Conservation (phyloP, 2,888 invertebrate species). For the Callimorpha dominula region DNA sequence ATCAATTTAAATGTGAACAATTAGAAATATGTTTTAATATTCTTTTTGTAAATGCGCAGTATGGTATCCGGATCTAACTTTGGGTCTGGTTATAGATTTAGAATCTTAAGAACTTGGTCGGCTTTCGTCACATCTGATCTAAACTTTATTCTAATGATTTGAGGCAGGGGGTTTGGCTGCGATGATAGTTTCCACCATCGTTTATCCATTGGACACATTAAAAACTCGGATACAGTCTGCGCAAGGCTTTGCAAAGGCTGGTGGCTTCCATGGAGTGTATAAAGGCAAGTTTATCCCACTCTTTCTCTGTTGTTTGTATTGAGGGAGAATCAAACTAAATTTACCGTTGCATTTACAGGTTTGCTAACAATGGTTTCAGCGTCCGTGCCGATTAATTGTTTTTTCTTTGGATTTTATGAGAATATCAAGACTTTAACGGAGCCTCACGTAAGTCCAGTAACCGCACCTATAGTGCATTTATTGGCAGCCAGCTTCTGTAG, state of each 20-base stretch:
- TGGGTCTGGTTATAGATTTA: too few relatives aligned
- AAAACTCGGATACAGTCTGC: constrained; percentile 97
- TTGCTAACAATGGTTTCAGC: constrained; percentile 76
- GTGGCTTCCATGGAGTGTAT: constrained; percentile 91
- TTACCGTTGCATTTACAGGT: constrained; percentile 56
- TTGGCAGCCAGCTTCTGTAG: constrained; percentile 92
- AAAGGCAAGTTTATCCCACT: constrained; percentile 60
- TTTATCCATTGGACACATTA: constrained; percentile 98
- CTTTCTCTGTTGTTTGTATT: not conserved
- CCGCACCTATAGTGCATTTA: constrained; percentile 91
- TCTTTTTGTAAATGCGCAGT: too few relatives aligned
- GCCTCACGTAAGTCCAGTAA: constrained; percentile 80
- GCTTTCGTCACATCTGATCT: not conserved
- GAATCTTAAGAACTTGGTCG: not conserved
- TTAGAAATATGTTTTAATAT: too few relatives aligned
- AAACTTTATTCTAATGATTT: not conserved
- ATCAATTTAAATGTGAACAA: too few relatives aligned
- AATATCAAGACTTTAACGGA: constrained; percentile 88
- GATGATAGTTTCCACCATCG: constrained; percentile 30
- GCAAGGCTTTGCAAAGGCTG: constrained; percentile 94
- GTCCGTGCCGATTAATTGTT: constrained; percentile 75
- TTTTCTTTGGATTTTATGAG: constrained; percentile 97
- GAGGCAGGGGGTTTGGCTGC: constrained; percentile 11
- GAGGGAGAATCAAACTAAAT: not conserved
- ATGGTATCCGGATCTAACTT: too few relatives aligned